phyloP scores from a whole-genome alignment of 2,888 invertebrate genomes.

The Danaus chrysippus region DNA sequence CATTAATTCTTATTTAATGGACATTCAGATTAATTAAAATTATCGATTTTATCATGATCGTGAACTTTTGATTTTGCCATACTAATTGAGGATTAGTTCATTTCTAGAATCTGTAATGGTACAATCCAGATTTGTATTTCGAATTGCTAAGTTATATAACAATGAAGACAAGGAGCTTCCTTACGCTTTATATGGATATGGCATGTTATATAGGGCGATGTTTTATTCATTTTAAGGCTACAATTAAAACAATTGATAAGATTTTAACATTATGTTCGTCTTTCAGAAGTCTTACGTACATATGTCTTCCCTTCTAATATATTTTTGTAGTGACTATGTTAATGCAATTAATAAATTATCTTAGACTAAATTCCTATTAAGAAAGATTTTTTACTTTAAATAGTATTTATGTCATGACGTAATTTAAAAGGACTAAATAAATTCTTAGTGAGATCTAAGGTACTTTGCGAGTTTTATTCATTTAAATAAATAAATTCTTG shows the following conservation, averaged over 20 bases:
- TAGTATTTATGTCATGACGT: too few species aligned
- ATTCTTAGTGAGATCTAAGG: too few species aligned
- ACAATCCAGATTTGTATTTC: constrained; percentile 21
- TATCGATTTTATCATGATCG: neutral
- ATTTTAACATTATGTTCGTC: too few species aligned
- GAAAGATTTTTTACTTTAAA: too few species aligned
- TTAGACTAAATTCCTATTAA: too few species aligned
- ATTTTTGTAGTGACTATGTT: too few species aligned
- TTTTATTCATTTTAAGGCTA: neutral
- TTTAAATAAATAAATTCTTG: neutral
- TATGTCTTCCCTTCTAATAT: too few species aligned
- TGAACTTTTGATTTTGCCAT: constrained; percentile 8
- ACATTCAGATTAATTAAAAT: constrained; percentile 3
- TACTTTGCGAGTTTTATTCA: too few species aligned
- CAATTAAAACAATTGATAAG: neutral
- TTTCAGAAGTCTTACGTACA: too few species aligned
- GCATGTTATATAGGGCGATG: constrained; percentile 5
- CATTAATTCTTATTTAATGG: constrained; percentile 20
- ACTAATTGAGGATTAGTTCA: neutral
- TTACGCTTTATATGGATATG: constrained; percentile 16
- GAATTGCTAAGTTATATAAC: constrained; percentile 20
- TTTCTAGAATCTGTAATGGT: constrained; percentile 3
- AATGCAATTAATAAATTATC: too few species aligned
- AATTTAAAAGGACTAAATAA: too few species aligned
- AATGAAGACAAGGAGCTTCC: constrained; percentile 13